Conservation (phyloP, 1,140 invertebrate species). For the Zaprionus nigranus region DNA sequence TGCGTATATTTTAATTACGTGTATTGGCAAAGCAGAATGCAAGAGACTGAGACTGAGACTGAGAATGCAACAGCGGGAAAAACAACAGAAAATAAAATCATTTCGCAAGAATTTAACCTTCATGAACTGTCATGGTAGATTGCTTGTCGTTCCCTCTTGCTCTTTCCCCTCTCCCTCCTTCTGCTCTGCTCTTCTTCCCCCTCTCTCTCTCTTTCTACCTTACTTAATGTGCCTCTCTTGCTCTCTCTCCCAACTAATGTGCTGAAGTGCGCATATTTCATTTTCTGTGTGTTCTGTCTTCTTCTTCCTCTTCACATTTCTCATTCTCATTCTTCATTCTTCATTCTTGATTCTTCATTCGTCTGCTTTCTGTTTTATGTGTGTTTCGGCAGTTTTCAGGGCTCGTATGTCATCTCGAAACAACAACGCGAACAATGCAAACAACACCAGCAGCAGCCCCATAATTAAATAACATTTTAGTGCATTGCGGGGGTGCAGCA, state of each 20-base stretch:
- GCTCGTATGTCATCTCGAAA: constrained; percentile 63
- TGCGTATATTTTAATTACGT: constrained; percentile 71
- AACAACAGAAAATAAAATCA: constrained; percentile 50
- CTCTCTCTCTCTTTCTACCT: not conserved
- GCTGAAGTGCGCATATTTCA: constrained; percentile 62
- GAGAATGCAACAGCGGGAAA: constrained; percentile 1
- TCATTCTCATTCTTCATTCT: not conserved
- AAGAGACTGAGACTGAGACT: not conserved
- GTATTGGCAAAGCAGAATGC: constrained; percentile 28
- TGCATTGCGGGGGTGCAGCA: constrained; percentile 14
- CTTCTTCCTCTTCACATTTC: not conserved
- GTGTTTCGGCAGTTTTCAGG: constrained; percentile 44
- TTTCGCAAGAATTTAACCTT: constrained; percentile 80
- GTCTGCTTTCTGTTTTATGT: constrained; percentile 11
- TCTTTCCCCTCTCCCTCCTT: not conserved
- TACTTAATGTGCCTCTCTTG: not conserved
- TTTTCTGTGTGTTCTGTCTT: constrained; percentile 25
- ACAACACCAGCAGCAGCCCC: constrained; percentile 41
- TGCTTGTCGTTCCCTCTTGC: constrained; percentile 35
- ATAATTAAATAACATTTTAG: constrained; percentile 52
- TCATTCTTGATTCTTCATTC: not conserved
- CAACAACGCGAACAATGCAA: constrained; percentile 41
- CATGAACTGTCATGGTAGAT: constrained; percentile 77
- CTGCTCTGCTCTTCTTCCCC: not conserved
- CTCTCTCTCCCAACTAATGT: constrained; percentile 26